Conservation (phyloP, 35 echinoderm and acorn worm species). For the Ophiothrix spiculata region DNA sequence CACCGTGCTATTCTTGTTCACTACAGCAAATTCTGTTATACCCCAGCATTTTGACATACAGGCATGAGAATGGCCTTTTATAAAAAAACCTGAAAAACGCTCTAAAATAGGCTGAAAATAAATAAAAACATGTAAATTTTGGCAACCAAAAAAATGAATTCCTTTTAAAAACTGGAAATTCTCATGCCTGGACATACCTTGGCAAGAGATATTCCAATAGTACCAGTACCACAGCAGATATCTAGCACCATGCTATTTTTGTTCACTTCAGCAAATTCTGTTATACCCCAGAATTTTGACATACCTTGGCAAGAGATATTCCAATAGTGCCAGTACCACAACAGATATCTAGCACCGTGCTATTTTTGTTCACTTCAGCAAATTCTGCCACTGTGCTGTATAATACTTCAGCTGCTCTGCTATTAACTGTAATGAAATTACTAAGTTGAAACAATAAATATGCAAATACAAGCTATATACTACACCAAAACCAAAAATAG, state of each 20-base stretch:
- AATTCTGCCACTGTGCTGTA: slow-evolving; percentile 75
- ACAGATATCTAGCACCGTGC: slow-evolving; percentile 86
- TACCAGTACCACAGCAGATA: slow-evolving; percentile 96
- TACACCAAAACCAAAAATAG: too few relatives aligned
- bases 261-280: slow-evolving; percentile 64
- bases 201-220: slow-evolving; percentile 86
- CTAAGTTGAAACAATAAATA: too few relatives aligned
- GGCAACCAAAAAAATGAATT: too few relatives aligned
- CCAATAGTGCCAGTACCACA: slow-evolving; percentile 98
- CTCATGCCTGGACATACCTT: slow-evolving; percentile 85
- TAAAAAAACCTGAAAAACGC: too few relatives aligned
- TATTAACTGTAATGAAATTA: slow-evolving; percentile 79
- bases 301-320: slow-evolving; percentile 92
- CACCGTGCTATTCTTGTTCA: slow-evolving; percentile 51
- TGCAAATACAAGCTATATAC: too few relatives aligned
- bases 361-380: slow-evolving; percentile 57
- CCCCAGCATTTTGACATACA: too few relatives aligned
- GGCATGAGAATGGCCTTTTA: too few relatives aligned
- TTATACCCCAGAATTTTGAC: too few relatives aligned
- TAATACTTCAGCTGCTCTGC: slow-evolving; percentile 82
- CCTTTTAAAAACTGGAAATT: too few relatives aligned
- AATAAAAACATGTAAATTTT: too few relatives aligned
- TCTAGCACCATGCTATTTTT: slow-evolving; percentile 66
- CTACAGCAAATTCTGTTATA: slow-evolving; percentile 86
- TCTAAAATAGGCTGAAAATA: too few relatives aligned